These are phyloP conservation scores for Sula dactylatra DNA, from an alignment of 2,113 vertebrate species.

Conservation along the genomic window DNA sequence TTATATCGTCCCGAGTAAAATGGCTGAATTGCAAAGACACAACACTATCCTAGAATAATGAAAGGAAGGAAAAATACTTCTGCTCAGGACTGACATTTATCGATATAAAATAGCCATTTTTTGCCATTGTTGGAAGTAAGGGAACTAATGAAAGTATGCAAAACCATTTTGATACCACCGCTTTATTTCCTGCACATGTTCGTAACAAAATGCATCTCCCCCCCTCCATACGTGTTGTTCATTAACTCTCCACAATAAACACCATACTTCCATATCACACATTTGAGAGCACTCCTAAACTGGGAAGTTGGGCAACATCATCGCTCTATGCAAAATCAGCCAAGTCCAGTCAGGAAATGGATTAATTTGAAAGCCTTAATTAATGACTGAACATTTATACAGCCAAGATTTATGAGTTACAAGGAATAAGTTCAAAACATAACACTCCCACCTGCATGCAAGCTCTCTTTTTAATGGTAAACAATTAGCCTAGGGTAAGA, in stretches of 20 bases:
- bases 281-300: background rate
- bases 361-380: constrained; percentile 63
- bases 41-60: background rate
- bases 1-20: background rate
- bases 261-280: background rate
- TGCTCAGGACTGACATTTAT: background rate
- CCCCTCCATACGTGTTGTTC: background rate
- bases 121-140: background rate
- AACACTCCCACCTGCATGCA: constrained; percentile 31
- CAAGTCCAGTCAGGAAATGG: constrained; percentile 66
- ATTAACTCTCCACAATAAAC: background rate
- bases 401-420: constrained; percentile 54
- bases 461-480: constrained; percentile 34
- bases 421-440: constrained; percentile 53
- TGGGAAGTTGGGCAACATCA: background rate
- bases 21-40: background rate
- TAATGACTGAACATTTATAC: constrained; percentile 64
- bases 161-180: background rate
- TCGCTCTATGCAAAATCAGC: constrained; percentile 30
- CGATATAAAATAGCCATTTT: background rate
- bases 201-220: background rate
- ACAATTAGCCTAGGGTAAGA: constrained; percentile 55
- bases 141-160: background rate
- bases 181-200: background rate
- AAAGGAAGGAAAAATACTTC: background rate